Evolutionary conservation across 2,797 vertebrate species (phyloP).

Genomic region (Amblyraja radiata): DNA sequence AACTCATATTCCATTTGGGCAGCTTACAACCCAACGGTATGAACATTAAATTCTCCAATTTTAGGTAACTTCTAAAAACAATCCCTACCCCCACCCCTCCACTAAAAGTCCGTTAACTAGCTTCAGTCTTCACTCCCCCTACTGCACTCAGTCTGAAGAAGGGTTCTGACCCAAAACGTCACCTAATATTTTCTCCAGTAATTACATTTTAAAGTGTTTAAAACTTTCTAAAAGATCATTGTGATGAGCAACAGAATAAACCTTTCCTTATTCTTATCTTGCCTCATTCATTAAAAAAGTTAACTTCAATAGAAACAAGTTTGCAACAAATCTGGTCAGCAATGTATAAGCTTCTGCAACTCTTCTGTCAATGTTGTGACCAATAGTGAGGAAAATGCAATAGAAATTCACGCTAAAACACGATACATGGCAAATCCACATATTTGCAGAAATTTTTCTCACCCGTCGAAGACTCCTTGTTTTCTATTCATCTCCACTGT

Average conservation of each 20-base stretch:
- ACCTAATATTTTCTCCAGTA: too few relatives aligned
- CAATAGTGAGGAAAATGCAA: background rate
- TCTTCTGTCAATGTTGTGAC: background rate
- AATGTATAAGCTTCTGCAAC: too few relatives aligned
- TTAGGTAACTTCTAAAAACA: too few relatives aligned
- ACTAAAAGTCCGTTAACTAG: too few relatives aligned
- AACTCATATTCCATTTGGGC: too few relatives aligned
- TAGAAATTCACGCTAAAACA: background rate
- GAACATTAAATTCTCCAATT: too few relatives aligned
- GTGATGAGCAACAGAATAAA: background rate
- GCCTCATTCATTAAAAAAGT: background rate
- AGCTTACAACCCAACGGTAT: too few relatives aligned
- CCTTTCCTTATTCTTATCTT: background rate
- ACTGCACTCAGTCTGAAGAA: too few relatives aligned
- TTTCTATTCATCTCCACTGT: constrained; percentile 80
- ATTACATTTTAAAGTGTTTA: background rate
- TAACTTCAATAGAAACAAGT: background rate
- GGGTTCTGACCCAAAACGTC: too few relatives aligned
- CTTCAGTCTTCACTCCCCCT: too few relatives aligned
- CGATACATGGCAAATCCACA: background rate
- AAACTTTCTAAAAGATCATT: background rate
- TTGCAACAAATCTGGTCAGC: background rate
- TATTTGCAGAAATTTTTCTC: constrained; percentile 47
- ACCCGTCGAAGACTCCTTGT: constrained; percentile 64
- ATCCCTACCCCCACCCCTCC: too few relatives aligned